Evolutionary conservation across 1,140 invertebrate genomes (phyloP).

Genomic region (Vanessa tameamea): DNA sequence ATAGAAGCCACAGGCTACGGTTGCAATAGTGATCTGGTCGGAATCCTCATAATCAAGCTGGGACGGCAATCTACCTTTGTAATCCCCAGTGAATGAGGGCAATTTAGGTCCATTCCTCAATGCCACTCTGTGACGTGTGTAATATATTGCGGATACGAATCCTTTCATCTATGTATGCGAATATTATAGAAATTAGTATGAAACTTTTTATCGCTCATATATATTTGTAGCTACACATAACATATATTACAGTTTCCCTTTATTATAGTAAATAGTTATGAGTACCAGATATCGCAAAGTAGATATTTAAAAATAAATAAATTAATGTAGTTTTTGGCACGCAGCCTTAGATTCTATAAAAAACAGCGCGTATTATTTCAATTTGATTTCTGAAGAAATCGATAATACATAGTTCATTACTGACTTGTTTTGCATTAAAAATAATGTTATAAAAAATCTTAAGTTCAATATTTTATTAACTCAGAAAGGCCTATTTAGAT

Average conservation of each 20-base stretch:
- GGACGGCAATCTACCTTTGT: constrained; percentile 19
- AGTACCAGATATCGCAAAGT: neutral
- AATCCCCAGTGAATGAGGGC: constrained; percentile 20
- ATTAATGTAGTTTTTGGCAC: constrained; percentile 9
- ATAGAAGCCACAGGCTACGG: neutral
- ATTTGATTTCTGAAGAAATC: too few relatives aligned
- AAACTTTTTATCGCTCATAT: neutral
- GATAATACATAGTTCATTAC: too few relatives aligned
- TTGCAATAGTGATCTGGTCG: constrained; percentile 13
- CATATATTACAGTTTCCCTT: too few relatives aligned
- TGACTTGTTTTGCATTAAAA: neutral
- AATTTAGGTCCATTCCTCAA: constrained; percentile 24
- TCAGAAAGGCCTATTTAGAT: neutral
- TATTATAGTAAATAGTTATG: neutral
- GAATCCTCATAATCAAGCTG: constrained; percentile 12
- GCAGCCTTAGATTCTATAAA: neutral
- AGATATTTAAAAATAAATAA: neutral
- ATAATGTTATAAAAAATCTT: too few relatives aligned
- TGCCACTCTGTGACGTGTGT: constrained; percentile 12
- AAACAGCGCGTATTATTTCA: too few relatives aligned
- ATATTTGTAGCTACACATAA: neutral
- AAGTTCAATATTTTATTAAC: too few relatives aligned
- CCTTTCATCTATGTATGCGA: neutral
- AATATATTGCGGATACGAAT: constrained; percentile 9
- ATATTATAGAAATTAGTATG: constrained; percentile 4